These are phyloP conservation scores for Otolemur crassicaudatus DNA, from an alignment of 2,797 vertebrate genomes.

Conservation along the genomic window DNA sequence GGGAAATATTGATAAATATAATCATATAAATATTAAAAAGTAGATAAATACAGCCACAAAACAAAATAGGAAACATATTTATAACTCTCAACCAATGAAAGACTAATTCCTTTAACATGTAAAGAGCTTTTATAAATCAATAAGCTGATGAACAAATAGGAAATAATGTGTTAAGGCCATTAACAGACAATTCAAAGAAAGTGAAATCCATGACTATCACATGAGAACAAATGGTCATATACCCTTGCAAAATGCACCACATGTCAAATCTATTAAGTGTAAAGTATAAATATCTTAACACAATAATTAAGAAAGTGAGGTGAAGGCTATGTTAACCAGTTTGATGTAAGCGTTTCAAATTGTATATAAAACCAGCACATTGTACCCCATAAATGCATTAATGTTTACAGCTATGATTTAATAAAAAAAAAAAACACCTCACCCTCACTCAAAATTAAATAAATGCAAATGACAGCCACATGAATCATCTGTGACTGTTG, in stretches of 20 bases:
- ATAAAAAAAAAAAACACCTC: no score
- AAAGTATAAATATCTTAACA: no score
- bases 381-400: no score
- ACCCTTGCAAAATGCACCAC: no score
- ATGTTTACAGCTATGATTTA: no score
- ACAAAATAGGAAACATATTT: not conserved
- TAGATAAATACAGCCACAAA: not conserved
- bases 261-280: no score
- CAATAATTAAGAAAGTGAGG: no score
- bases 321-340: no score
- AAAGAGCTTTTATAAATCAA: constrained; percentile 4
- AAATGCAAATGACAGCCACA: not conserved
- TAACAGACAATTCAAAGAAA: not conserved
- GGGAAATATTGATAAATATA: not conserved
- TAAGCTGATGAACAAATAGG: not conserved
- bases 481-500: not conserved
- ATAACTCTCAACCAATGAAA: not conserved
- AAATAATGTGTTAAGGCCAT: not conserved
- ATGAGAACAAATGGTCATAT: not conserved
- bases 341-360: no score
- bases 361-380: no score
- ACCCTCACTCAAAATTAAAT: not conserved
- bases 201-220: not conserved
- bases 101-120: not conserved
- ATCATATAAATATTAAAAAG: not conserved